Percentiles rank a stretch among this genome's conserved stretches.
Conservation (phyloP, 2,888 invertebrate genomes). For the Conchocele bisecta region DNA sequence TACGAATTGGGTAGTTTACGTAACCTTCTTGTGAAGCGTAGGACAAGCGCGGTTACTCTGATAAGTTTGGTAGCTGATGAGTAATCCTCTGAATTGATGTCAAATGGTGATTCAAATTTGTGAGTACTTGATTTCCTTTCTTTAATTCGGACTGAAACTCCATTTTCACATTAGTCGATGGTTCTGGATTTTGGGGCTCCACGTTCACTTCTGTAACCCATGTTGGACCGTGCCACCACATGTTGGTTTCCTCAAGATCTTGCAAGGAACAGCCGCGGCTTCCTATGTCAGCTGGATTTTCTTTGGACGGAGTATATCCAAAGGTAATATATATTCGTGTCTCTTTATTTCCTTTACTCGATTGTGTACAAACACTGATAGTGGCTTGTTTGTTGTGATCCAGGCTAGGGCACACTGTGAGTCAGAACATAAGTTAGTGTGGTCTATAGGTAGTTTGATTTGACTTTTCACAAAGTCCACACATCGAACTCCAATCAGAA, state of each 20-base stretch:
- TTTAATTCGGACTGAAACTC: background rate
- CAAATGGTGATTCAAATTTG: no score
- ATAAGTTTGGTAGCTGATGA: background rate
- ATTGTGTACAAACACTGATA: background rate
- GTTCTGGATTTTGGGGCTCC: background rate
- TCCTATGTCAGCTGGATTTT: constrained; percentile 10
- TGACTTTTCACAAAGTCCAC: constrained; percentile 2
- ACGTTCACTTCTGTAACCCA: background rate
- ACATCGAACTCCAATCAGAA: constrained; percentile 6
- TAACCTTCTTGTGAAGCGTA: constrained; percentile 6
- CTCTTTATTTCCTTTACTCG: background rate
- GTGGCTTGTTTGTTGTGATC: background rate
- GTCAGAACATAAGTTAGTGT: constrained; percentile 2
- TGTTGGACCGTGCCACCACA: constrained; percentile 11
- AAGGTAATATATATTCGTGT: background rate
- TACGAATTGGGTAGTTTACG: background rate
- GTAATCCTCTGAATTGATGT: background rate
- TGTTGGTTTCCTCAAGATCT: background rate
- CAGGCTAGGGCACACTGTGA: constrained; percentile 7
- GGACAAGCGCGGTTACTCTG: constrained; percentile 7
- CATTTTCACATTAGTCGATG: background rate
- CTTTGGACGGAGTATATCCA: background rate
- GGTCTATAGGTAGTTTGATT: background rate
- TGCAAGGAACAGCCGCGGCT: background rate
- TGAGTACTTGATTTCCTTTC: background rate